Evolutionary conservation across 2,113 vertebrate genomes (phyloP).

Genomic region (Scalopus aquaticus): DNA sequence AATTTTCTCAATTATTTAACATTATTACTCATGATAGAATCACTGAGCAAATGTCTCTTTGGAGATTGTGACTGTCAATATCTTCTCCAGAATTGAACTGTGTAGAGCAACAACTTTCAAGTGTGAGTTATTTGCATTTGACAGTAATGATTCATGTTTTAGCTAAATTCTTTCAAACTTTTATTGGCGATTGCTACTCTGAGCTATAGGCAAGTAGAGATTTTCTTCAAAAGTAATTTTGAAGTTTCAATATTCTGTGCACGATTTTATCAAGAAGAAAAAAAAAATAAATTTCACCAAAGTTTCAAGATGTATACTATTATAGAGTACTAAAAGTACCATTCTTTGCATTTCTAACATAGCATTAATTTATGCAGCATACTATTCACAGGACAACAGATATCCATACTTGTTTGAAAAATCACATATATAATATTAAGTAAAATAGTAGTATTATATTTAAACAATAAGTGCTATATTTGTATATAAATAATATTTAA

Average conservation of each 20-base stretch:
- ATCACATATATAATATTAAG: neutral
- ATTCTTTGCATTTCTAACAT: neutral
- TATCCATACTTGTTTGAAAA: neutral
- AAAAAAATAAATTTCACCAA: slow-evolving; percentile 34
- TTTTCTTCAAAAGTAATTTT: slow-evolving; percentile 23
- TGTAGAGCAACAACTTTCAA: slow-evolving; percentile 69
- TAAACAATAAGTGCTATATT: neutral
- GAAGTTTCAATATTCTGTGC: neutral
- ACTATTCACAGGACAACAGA: neutral
- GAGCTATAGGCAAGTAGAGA: slow-evolving; percentile 32
- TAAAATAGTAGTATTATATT: neutral
- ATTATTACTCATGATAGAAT: slow-evolving; percentile 54
- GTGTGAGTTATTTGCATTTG: slow-evolving; percentile 40
- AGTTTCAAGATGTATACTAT: neutral
- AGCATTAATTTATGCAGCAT: slow-evolving; percentile 1
- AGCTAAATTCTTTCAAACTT: slow-evolving; percentile 33
- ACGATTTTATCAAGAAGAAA: slow-evolving; percentile 34
- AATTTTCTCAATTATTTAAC: slow-evolving; percentile 49
- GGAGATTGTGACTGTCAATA: slow-evolving; percentile 47
- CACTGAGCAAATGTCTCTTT: slow-evolving; percentile 54
- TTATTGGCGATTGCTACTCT: slow-evolving; percentile 37
- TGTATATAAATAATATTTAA: neutral
- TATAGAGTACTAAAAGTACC: neutral
- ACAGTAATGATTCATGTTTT: slow-evolving; percentile 54
- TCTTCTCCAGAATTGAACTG: slow-evolving; percentile 18